phyloP scores from a whole-genome alignment of 1,140 invertebrate genomes.

The Neomicropteryx cornuta region DNA sequence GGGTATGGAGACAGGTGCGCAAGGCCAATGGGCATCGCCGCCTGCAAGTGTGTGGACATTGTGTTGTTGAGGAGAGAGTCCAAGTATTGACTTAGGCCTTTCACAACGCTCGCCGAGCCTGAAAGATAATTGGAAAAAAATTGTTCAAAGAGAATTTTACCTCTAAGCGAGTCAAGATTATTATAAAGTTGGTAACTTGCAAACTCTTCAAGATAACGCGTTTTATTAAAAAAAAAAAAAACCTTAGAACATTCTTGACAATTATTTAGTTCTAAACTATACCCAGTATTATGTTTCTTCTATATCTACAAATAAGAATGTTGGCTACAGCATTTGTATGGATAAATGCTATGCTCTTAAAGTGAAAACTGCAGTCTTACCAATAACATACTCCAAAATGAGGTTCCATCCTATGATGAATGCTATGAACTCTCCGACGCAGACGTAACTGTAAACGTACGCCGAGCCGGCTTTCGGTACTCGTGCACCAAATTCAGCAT shows the following conservation, averaged over 20 bases:
- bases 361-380: no score
- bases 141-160: no score
- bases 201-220: no score
- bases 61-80: constrained; percentile 47
- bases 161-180: no score
- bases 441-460: constrained; percentile 84
- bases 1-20: constrained; percentile 58
- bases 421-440: constrained; percentile 71
- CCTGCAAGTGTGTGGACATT: constrained; percentile 46
- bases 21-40: constrained; percentile 58
- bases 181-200: not conserved
- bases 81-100: constrained; percentile 68
- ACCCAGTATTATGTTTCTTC: no score
- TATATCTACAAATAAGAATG: no score
- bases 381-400: constrained; percentile 83
- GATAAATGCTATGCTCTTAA: no score
- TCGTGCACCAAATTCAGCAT: constrained; percentile 82
- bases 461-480: constrained; percentile 82
- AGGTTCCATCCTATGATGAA: constrained; percentile 83
- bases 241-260: no score
- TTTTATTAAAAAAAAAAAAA: no score
- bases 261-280: no score
- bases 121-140: no score
- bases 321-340: no score
- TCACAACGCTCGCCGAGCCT: constrained; percentile 75